These are phyloP conservation scores for Thalassarche chlororhynchos DNA, from an alignment of 2,113 vertebrate species.

Conservation along the genomic window DNA sequence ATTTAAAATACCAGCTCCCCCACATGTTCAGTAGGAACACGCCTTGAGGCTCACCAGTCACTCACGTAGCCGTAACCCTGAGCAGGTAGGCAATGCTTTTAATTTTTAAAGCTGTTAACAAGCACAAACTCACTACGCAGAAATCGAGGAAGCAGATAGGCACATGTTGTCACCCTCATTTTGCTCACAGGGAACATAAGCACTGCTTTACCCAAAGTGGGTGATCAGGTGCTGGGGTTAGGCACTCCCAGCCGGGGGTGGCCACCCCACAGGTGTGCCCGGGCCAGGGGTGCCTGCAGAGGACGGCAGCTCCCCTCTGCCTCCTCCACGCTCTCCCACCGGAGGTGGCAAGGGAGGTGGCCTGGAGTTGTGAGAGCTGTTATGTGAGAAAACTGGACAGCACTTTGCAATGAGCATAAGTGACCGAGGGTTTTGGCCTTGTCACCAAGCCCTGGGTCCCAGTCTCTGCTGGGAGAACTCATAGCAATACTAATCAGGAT, in stretches of 20 bases:
- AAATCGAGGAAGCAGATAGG: neutral
- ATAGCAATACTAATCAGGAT: neutral
- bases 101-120: neutral
- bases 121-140: neutral
- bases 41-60: neutral
- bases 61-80: neutral
- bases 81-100: neutral
- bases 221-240: neutral
- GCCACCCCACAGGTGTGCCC: accelerated
- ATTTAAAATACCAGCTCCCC: neutral
- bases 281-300: neutral
- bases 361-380: neutral
- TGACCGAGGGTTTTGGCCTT: neutral
- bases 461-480: neutral
- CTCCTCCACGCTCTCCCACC: neutral
- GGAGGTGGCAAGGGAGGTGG: neutral
- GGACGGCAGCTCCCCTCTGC: neutral
- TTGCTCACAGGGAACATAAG: neutral
- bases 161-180: neutral
- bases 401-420: neutral
- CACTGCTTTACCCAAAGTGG: neutral
- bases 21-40: neutral
- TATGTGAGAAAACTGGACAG: neutral
- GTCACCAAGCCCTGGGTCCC: neutral
- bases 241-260: accelerated